These are phyloP conservation scores for Ceyx margarethae DNA, from an alignment of 2,113 vertebrate genomes.

Conservation along the genomic window DNA sequence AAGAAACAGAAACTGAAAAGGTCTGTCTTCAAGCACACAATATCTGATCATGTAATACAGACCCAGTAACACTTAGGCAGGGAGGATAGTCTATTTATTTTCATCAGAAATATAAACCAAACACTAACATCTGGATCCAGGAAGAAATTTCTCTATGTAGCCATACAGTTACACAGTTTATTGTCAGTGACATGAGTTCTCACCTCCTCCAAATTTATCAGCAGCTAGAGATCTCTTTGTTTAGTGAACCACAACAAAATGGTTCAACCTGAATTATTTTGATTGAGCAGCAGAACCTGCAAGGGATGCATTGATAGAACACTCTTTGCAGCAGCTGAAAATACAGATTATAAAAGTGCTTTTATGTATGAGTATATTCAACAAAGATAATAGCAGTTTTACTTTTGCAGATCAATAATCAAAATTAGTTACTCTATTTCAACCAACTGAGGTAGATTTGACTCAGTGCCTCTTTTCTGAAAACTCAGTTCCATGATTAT, in stretches of 20 bases:
- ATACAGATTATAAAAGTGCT: neutral
- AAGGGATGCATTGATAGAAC: fast-evolving
- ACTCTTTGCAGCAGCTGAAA: neutral
- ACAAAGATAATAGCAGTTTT: neutral
- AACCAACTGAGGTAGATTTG: neutral
- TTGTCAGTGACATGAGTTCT: neutral
- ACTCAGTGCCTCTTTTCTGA: neutral
- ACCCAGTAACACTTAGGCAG: fast-evolving
- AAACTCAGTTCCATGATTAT: neutral
- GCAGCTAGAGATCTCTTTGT: neutral
- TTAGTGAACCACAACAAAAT: neutral
- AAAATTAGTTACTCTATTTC: neutral
- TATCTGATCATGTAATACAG: neutral
- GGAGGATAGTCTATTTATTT: neutral
- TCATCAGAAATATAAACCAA: neutral
- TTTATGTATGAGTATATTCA: neutral
- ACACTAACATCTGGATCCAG: neutral
- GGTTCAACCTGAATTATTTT: neutral
- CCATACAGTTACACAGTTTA: neutral
- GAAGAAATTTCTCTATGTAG: neutral
- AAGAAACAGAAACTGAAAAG: neutral
- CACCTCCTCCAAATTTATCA: neutral
- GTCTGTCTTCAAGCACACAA: neutral
- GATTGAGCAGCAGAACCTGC: neutral
- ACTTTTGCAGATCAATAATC: neutral